These are phyloP conservation scores for Brachionus paranguensis DNA, from an alignment of 1,140 invertebrate species.

Conservation along the genomic window DNA sequence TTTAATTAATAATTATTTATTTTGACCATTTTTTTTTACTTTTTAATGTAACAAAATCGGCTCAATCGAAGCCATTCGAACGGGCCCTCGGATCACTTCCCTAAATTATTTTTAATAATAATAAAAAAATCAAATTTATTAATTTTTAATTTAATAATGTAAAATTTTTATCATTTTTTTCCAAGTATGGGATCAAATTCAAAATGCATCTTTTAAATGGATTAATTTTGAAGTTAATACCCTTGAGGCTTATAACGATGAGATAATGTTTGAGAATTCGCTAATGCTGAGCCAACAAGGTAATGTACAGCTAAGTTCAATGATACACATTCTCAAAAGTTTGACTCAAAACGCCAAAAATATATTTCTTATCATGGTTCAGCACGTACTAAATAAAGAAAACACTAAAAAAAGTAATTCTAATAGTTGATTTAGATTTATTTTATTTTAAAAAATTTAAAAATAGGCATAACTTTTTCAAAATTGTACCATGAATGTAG, in stretches of 20 bases:
- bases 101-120: no score
- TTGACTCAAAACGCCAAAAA: constrained; percentile 77
- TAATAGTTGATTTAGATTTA: constrained; percentile 23
- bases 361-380: constrained; percentile 74
- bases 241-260: constrained; percentile 71
- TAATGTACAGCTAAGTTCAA: constrained; percentile 28
- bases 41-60: no score
- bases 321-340: constrained; percentile 73
- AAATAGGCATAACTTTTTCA: constrained; percentile 73
- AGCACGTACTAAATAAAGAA: constrained; percentile 69
- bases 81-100: no score
- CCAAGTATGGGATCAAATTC: constrained; percentile 78
- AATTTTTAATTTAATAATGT: no score
- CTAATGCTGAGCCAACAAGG: constrained; percentile 69
- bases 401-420: constrained; percentile 64
- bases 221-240: constrained; percentile 78
- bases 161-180: constrained; percentile 45
- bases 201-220: constrained; percentile 74
- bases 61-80: no score
- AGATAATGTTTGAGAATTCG: constrained; percentile 80
- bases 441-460: constrained; percentile 45
- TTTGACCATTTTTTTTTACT: no score
- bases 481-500: constrained; percentile 74
- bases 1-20: no score
- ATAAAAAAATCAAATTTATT: no score